Percentiles rank a stretch among this genome's conserved stretches.
phyloP scores from a whole-genome alignment of 2,797 vertebrate species.

The Coracias cyanogaster region DNA sequence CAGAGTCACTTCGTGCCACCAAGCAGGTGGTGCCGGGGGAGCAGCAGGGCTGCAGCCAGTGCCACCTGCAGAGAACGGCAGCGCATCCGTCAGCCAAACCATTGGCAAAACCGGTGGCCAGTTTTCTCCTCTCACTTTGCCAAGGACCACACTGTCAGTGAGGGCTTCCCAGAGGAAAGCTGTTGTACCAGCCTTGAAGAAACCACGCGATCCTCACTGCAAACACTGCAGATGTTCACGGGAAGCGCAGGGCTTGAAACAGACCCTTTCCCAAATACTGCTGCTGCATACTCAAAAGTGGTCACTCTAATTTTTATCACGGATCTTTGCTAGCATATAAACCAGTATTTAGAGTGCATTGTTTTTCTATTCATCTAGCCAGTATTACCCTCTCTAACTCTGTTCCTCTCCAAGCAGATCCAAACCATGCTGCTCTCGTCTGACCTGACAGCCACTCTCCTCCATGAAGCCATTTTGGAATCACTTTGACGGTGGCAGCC shows the following conservation, averaged over 20 bases:
- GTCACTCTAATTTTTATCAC: neutral
- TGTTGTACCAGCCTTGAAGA: neutral
- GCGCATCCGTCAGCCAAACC: neutral
- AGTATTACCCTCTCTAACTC: neutral
- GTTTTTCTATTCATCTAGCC: neutral
- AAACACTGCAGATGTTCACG: neutral
- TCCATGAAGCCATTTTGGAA: slow-evolving; percentile 33
- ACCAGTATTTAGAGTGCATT: neutral
- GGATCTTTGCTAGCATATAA: neutral
- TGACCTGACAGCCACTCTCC: neutral
- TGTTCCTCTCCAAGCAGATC: neutral
- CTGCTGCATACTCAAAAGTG: neutral
- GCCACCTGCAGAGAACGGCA: neutral
- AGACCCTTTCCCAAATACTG: neutral
- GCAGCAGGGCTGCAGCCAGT: neutral
- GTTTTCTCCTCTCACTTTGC: neutral
- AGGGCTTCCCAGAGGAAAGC: neutral
- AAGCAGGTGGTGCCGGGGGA: neutral
- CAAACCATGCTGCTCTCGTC: neutral
- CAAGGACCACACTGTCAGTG: neutral
- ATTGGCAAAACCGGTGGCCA: neutral
- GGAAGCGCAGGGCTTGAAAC: neutral
- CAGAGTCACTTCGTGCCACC: neutral
- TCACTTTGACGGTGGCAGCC: neutral
- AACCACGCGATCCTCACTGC: rapidly evolving